Percentiles rank a stretch among this genome's conserved stretches.
Evolutionary conservation across 2,113 vertebrate genomes (phyloP).

Genomic region (Muntiacus muntjak): DNA sequence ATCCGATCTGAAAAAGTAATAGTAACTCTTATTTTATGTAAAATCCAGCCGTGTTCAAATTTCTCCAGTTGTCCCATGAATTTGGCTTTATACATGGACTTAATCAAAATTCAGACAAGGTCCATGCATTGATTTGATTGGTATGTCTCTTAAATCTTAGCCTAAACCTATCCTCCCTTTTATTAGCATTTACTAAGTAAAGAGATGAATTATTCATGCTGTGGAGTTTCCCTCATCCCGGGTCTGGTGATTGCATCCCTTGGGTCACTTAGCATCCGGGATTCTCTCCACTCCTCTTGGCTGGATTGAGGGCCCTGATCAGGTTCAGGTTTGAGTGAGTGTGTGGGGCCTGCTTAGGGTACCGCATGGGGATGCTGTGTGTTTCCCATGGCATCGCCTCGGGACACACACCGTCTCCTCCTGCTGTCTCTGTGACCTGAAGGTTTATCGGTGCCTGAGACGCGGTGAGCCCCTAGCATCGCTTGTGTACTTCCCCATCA

Average conservation of each 20-base stretch:
- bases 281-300: not conserved
- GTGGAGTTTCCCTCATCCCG: not conserved
- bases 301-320: not conserved
- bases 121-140: not conserved
- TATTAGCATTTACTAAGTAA: not conserved
- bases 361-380: fast-evolving
- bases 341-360: fast-evolving
- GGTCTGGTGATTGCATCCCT: not conserved
- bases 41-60: not conserved
- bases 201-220: not conserved
- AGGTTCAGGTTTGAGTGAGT: not conserved
- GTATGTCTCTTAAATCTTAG: not conserved
- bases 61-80: not conserved
- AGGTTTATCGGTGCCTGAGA: not conserved
- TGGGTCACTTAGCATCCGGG: not conserved
- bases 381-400: fast-evolving
- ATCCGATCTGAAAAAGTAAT: not conserved
- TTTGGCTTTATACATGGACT: not conserved
- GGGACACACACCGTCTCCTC: fast-evolving
- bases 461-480: fast-evolving
- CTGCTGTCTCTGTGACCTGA: not conserved
- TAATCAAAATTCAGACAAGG: not conserved
- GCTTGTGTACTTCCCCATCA: fast-evolving
- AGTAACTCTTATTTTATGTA: not conserved
- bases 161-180: not conserved